Base-by-base conservation (phyloP, 2,888 invertebrate species). In the Ochropacha duplaris region DNA sequence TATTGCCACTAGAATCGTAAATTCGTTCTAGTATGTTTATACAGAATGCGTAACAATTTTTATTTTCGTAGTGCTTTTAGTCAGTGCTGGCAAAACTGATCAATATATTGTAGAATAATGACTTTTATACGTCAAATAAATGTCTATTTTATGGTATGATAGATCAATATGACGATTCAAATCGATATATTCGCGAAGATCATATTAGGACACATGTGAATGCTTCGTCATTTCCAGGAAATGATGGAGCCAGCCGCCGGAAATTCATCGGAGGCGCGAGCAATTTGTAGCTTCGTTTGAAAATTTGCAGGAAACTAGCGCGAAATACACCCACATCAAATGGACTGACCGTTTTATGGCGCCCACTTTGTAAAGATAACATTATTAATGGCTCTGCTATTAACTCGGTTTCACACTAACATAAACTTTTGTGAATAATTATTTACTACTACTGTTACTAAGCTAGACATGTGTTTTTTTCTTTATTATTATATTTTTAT, bases 221-320 rank as follows among this genome's bases (percentile, higher is more conserved):
- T 74, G 76, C 76, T 83, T 78, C 84, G 81, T 86, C 84, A 87
- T 83, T 74, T 77, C 60, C 80, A 81, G 90, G 88, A 89, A 86
- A 84, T 81, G 76, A 44, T 81, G 71, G 75, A 80, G 74, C 76
- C 71, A 77, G 74, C 72, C 71, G 71, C 58, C 84, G 89, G 89
- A 90, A 89, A 89, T 90, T 89, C 80, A 79, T 81, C 77, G 79
- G 73, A 81, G 78, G 71, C 75, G 76, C 71, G 75, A 69, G 76
- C 82, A 86, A 88, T 88, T 89, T 84, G 86, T 79, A 78, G 68
- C 68, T 62, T 70, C 74, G 72, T 75, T 80, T 70, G 78, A 83
- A 87, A 86, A 78, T 83, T 82, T 74, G 59, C 78, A 78, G 85
- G 84, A 86, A 87, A 86, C 84, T 79, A 81, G 66, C 64, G 55